Evolutionary conservation across 2,888 invertebrate genomes (phyloP).

Genomic region (Hirtodrosophila histrioides): DNA sequence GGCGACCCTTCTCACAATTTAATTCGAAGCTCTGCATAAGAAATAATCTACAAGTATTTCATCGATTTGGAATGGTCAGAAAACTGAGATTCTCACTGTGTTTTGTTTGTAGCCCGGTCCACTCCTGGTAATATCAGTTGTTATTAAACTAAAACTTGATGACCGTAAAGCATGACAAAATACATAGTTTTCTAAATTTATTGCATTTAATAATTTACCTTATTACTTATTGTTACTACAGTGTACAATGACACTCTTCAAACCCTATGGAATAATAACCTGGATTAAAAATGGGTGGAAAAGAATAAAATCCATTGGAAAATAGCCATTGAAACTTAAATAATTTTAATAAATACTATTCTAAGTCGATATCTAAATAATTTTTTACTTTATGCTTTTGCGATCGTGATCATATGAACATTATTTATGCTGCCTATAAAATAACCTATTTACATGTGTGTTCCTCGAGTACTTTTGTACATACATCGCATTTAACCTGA

Average conservation of each 20-base stretch:
- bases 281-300: constrained; percentile 31
- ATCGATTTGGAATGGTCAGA: too few species aligned
- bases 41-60: too few species aligned
- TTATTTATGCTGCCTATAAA: constrained; percentile 46
- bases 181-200: constrained; percentile 15
- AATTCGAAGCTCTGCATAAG: too few species aligned
- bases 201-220: constrained; percentile 33
- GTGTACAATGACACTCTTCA: constrained; percentile 43
- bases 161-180: too few species aligned
- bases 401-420: constrained; percentile 58
- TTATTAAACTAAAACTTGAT: too few species aligned
- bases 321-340: constrained; percentile 46
- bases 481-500: constrained; percentile 95
- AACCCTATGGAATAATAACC: constrained; percentile 49
- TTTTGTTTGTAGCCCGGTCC: too few species aligned
- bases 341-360: constrained; percentile 64
- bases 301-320: constrained; percentile 54
- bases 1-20: too few species aligned
- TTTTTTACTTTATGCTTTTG: constrained; percentile 44
- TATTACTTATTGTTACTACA: constrained; percentile 25
- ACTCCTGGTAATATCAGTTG: too few species aligned
- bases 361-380: constrained; percentile 53
- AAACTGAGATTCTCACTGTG: too few species aligned
- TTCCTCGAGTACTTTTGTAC: constrained; percentile 90
- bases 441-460: constrained; percentile 92